phyloP scores from a whole-genome alignment of 2,113 vertebrate genomes.

The Pelecanoides urinatrix region DNA sequence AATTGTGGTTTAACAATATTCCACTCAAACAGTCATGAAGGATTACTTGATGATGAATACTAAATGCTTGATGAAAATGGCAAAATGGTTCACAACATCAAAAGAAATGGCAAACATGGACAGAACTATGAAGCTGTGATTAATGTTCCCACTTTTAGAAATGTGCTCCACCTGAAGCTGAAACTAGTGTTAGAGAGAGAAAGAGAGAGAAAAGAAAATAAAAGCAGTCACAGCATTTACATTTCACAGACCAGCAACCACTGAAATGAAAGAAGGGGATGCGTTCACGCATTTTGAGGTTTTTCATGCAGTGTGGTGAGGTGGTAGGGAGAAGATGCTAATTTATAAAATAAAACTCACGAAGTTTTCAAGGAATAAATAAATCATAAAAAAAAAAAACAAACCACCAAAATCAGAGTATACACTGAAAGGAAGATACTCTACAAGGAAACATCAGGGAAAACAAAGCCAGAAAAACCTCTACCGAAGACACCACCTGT shows the following conservation, averaged over 20 bases:
- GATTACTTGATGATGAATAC: conserved; percentile 43
- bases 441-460: conserved; percentile 69
- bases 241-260: conserved; percentile 67
- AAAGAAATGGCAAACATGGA: conserved; percentile 62
- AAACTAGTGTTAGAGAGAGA: conserved; percentile 5
- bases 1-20: conserved; percentile 49
- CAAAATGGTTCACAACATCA: conserved; percentile 36
- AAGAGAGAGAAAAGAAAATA: background rate
- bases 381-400: background rate
- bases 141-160: conserved; percentile 45
- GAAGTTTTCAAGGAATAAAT: conserved; percentile 34
- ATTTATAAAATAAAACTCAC: conserved; percentile 44
- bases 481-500: conserved; percentile 91
- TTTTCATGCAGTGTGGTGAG: conserved; percentile 70
- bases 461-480: conserved; percentile 71
- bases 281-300: background rate
- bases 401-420: conserved; percentile 62
- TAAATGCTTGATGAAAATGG: conserved; percentile 59
- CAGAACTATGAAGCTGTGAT: conserved; percentile 47
- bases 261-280: conserved; percentile 21
- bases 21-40: conserved; percentile 45
- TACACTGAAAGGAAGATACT: conserved; percentile 56
- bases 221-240: conserved; percentile 56
- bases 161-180: conserved; percentile 38
- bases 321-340: conserved; percentile 23